phyloP scores from a whole-genome alignment of 2,888 invertebrate genomes.

The Ptychoptera contaminata region DNA sequence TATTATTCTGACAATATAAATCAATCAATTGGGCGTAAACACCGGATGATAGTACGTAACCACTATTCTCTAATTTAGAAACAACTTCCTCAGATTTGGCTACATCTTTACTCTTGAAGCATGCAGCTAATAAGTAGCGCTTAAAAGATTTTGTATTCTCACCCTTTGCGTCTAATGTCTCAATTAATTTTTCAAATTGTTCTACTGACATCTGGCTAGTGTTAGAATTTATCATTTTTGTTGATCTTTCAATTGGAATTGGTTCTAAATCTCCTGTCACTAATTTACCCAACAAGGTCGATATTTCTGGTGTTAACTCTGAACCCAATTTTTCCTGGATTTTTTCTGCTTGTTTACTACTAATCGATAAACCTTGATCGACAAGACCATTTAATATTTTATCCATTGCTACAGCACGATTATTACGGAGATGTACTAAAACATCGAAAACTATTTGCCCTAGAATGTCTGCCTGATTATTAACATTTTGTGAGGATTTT shows the following conservation, averaged over 20 bases:
- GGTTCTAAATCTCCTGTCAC: constrained; percentile 47
- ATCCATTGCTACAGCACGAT: constrained; percentile 32
- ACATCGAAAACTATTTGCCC: constrained; percentile 41
- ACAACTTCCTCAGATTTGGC: constrained; percentile 40
- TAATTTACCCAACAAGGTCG: constrained; percentile 43
- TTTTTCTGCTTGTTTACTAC: constrained; percentile 39
- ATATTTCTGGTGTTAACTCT: constrained; percentile 45
- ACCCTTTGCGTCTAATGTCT: constrained; percentile 38
- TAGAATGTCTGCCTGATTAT: constrained; percentile 30
- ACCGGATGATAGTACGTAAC: constrained; percentile 40
- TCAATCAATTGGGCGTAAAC: constrained; percentile 49
- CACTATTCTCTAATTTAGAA: constrained; percentile 39
- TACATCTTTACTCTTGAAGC: constrained; percentile 45
- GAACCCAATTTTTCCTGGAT: constrained; percentile 48
- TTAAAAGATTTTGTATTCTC: constrained; percentile 41
- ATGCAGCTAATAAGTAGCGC: constrained; percentile 41
- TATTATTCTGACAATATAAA: constrained; percentile 42
- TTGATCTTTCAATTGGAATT: constrained; percentile 23
- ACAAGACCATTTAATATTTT: constrained; percentile 38
- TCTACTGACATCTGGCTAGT: constrained; percentile 24
- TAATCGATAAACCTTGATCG: constrained; percentile 50
- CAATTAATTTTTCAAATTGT: constrained; percentile 41
- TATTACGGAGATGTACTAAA: constrained; percentile 28
- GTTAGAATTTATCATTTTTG: neutral
- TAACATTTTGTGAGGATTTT: constrained; percentile 17